These are phyloP conservation scores for Petromus typicus DNA, from an alignment of 2,113 vertebrate genomes.

Conservation along the genomic window DNA sequence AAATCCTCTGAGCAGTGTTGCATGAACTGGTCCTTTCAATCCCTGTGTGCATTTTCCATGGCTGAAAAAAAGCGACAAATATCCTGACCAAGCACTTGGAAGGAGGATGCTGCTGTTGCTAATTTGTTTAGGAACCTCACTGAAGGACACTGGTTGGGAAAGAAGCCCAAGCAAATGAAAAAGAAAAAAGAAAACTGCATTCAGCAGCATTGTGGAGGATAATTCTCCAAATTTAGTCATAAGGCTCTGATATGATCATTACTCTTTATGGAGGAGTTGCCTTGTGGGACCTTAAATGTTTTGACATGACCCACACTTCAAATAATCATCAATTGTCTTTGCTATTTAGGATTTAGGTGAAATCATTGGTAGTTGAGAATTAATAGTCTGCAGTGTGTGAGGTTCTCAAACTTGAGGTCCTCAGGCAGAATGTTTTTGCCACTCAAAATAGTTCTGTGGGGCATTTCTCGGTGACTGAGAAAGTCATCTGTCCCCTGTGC, in stretches of 20 bases:
- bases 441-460: neutral
- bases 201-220: neutral
- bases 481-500: neutral
- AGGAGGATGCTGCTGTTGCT: constrained; percentile 1
- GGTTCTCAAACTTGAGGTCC: neutral
- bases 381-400: neutral
- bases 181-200: neutral
- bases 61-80: constrained; percentile 54
- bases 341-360: neutral
- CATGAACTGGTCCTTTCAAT: constrained; percentile 74
- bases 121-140: constrained; percentile 62
- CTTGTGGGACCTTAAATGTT: neutral
- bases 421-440: neutral
- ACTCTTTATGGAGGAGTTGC: neutral
- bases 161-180: neutral
- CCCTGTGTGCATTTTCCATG: constrained; percentile 57
- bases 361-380: neutral
- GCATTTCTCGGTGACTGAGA: neutral
- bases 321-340: neutral
- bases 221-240: neutral
- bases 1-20: constrained; percentile 80
- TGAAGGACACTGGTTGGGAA: constrained; percentile 51
- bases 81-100: constrained; percentile 70
- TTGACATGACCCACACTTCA: neutral
- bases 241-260: neutral